Percentiles rank a stretch among this genome's conserved stretches.
Evolutionary conservation across 2,888 invertebrate species (phyloP).

Genomic region (Seira musarum): DNA sequence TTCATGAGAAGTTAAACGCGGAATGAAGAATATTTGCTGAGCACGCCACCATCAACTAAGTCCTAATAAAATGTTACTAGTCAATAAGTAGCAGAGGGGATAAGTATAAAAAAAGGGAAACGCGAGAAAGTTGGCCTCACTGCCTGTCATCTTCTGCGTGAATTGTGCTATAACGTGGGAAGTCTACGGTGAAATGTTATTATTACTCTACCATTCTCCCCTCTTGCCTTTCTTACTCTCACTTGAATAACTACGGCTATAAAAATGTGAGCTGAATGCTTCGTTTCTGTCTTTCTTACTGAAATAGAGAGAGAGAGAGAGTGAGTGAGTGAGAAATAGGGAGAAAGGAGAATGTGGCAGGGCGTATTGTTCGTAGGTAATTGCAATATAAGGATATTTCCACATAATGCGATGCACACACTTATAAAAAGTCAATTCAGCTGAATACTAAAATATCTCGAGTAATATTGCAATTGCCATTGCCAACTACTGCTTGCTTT

Average conservation of each 20-base stretch:
- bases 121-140: slow-evolving; percentile 9
- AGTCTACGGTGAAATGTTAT: slow-evolving; percentile 19
- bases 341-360: background rate
- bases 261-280: slow-evolving; percentile 4
- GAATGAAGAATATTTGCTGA: slow-evolving; percentile 59
- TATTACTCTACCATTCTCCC: slow-evolving; percentile 9
- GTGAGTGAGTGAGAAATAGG: background rate
- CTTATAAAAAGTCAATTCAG: background rate
- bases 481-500: background rate
- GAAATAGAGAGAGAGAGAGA: background rate
- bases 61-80: slow-evolving; percentile 55
- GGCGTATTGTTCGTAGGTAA: slow-evolving; percentile 5
- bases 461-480: background rate
- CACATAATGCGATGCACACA: slow-evolving; percentile 11
- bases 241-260: slow-evolving; percentile 1
- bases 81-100: slow-evolving; percentile 38
- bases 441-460: background rate
- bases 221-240: slow-evolving; percentile 1
- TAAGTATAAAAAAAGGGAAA: slow-evolving; percentile 2
- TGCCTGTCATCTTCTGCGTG: slow-evolving; percentile 53
- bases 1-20: slow-evolving; percentile 43
- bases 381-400: slow-evolving; percentile 16
- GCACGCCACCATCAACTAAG: slow-evolving; percentile 51
- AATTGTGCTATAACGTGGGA: slow-evolving; percentile 37
- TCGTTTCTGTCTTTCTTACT: background rate